phyloP scores from a whole-genome alignment of 2,113 vertebrate species.

The Leptobrachium leishanense region DNA sequence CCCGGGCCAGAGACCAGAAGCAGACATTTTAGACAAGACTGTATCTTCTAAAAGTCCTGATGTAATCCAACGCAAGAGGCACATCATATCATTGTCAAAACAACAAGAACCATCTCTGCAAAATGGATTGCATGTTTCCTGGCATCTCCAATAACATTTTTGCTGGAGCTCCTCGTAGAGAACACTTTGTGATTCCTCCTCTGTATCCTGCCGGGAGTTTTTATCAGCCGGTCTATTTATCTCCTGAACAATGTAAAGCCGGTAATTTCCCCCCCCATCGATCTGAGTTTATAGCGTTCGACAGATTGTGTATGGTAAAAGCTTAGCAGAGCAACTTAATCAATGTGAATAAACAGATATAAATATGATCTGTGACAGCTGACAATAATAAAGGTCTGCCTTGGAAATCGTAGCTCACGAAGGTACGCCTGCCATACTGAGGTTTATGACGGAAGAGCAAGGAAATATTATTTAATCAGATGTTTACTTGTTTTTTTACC shows the following conservation, averaged over 20 bases:
- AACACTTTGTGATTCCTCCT: not conserved
- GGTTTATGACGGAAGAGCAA: conserved; percentile 8
- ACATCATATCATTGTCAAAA: too few species aligned
- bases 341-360: conserved; percentile 31
- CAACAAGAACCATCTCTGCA: too few species aligned
- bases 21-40: too few species aligned
- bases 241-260: conserved; percentile 12
- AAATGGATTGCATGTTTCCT: too few species aligned
- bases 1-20: too few species aligned
- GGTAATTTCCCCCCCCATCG: conserved; percentile 37
- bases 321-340: conserved; percentile 41
- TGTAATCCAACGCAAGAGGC: too few species aligned
- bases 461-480: conserved; percentile 25
- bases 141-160: too few species aligned
- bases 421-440: conserved; percentile 15
- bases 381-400: conserved; percentile 19
- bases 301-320: conserved; percentile 26
- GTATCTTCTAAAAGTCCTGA: too few species aligned
- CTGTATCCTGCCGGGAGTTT: conserved; percentile 14
- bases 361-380: conserved; percentile 17
- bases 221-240: conserved; percentile 12
- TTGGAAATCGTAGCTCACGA: conserved; percentile 28
- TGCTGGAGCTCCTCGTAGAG: too few species aligned
- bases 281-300: conserved; percentile 16
- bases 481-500: conserved; percentile 6